Percentiles rank a stretch among this genome's conserved stretches.
Evolutionary conservation across 1,140 invertebrate species (phyloP).

Genomic region (Schlechtendalia chinensis): DNA sequence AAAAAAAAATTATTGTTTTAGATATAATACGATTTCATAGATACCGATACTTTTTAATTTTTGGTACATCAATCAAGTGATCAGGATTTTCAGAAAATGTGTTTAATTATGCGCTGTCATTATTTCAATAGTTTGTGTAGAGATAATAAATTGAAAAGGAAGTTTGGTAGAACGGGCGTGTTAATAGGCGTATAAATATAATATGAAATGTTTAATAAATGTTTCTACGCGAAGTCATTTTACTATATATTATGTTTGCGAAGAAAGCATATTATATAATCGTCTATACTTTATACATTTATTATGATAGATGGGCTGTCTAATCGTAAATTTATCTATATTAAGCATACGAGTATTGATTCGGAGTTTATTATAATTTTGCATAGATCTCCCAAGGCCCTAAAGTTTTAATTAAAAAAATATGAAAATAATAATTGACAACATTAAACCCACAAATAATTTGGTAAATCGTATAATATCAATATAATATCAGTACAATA

Average conservation of each 20-base stretch:
- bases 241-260: not conserved
- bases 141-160: not conserved
- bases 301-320: conserved; percentile 20
- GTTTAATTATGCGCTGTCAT: not conserved
- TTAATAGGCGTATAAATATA: not conserved
- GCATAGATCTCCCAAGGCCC: not conserved
- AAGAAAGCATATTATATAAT: not conserved
- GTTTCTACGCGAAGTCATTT: not conserved
- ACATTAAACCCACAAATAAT: not conserved
- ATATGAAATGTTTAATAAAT: conserved; percentile 4
- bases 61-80: not conserved
- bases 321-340: not conserved
- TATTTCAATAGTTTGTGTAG: not conserved
- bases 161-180: not conserved
- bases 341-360: not conserved
- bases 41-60: no score
- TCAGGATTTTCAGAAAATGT: not conserved
- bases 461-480: no score
- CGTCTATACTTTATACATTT: not conserved
- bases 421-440: not conserved
- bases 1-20: no score
- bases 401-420: not conserved
- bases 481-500: not conserved
- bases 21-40: no score
- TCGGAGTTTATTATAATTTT: not conserved